phyloP scores from a whole-genome alignment of 2,797 vertebrate genomes.

The Philypnodon macrostomus region DNA sequence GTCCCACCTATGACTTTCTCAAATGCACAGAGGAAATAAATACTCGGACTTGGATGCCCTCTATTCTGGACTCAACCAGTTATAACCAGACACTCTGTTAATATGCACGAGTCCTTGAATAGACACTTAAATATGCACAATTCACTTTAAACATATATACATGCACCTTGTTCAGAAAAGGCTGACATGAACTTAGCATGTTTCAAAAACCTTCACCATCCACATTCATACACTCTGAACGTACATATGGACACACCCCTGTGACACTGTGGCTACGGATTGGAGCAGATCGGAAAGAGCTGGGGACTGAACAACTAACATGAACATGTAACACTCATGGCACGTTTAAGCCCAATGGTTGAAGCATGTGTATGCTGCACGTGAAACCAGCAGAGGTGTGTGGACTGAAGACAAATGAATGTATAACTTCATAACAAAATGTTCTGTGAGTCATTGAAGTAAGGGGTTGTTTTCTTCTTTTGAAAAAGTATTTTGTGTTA shows the following conservation, averaged over 20 bases:
- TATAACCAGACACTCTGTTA: not conserved
- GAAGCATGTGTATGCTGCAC: not conserved
- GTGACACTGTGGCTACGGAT: not conserved
- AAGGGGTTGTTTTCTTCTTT: too few relatives aligned
- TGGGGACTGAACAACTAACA: constrained; percentile 1
- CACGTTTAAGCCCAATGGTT: too few relatives aligned
- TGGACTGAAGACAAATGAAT: not conserved
- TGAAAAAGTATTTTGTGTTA: constrained; percentile 9
- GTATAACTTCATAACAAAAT: not conserved
- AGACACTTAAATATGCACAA: constrained; percentile 2
- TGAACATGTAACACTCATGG: constrained; percentile 5
- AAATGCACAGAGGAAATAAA: constrained; percentile 21
- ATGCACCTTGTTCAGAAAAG: not conserved
- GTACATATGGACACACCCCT: too few relatives aligned
- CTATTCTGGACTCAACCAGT: constrained; percentile 5
- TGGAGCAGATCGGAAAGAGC: not conserved
- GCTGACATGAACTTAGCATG: not conserved
- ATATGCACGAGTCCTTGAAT: constrained; percentile 15
- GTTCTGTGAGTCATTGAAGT: not conserved
- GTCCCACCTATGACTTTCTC: constrained; percentile 18
- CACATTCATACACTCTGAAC: too few relatives aligned
- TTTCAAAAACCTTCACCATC: not conserved
- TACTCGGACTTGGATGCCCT: constrained; percentile 12
- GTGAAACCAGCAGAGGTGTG: not conserved
- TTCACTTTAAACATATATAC: constrained; percentile 1